Conservation (phyloP, 2,888 invertebrate genomes). For the Corythucha ciliata region DNA sequence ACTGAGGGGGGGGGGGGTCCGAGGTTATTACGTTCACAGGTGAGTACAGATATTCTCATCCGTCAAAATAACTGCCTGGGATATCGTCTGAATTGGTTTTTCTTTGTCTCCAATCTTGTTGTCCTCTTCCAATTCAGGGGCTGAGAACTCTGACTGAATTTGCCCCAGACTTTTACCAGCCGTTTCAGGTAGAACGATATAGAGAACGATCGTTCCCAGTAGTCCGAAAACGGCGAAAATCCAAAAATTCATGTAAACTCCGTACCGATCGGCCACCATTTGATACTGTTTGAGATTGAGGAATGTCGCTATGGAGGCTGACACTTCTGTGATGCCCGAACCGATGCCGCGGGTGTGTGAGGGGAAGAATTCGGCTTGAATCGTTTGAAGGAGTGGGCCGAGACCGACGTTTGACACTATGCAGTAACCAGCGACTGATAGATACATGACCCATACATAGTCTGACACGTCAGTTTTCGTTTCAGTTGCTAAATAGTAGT, state of each 20-base stretch:
- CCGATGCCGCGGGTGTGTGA: slow-evolving; percentile 32
- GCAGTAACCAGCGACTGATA: slow-evolving; percentile 26
- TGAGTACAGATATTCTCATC: no score
- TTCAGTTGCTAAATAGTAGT: slow-evolving; percentile 27
- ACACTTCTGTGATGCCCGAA: slow-evolving; percentile 30
- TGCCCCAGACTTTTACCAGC: slow-evolving; percentile 33
- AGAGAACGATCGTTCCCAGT: slow-evolving; percentile 27
- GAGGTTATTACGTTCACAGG: neutral
- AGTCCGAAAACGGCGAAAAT: slow-evolving; percentile 25
- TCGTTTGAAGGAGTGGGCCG: slow-evolving; percentile 31
- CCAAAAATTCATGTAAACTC: slow-evolving; percentile 30
- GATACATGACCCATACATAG: slow-evolving; percentile 26
- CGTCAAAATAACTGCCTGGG: no score
- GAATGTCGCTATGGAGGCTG: slow-evolving; percentile 28
- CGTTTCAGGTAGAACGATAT: slow-evolving; percentile 32
- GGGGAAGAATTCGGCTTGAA: slow-evolving; percentile 34
- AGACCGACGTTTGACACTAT: slow-evolving; percentile 30
- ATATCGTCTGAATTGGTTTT: slow-evolving; percentile 3
- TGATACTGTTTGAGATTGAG: slow-evolving; percentile 30
- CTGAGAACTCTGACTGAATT: slow-evolving; percentile 20
- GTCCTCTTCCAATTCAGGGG: neutral
- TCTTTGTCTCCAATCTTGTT: neutral
- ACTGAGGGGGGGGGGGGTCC: neutral
- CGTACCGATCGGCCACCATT: slow-evolving; percentile 26
- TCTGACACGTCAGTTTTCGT: slow-evolving; percentile 17